phyloP scores from a whole-genome alignment of 2,797 vertebrate genomes.

The Thaleichthys pacificus region DNA sequence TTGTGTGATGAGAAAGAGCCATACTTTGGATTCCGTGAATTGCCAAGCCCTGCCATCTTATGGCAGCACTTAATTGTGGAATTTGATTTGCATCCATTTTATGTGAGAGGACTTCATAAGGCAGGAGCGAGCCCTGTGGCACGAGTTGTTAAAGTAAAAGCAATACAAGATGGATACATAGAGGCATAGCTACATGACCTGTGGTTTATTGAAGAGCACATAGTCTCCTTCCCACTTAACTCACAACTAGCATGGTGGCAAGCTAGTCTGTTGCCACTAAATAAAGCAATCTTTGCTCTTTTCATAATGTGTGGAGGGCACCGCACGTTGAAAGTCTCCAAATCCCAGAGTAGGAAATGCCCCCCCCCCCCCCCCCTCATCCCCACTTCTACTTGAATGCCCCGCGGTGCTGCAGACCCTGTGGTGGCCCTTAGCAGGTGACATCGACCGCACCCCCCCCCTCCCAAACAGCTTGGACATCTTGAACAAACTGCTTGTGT shows the following conservation, averaged over 20 bases:
- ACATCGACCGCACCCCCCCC: not conserved
- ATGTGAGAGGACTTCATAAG: constrained; percentile 42
- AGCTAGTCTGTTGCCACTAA: constrained; percentile 24
- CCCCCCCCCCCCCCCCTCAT: not conserved
- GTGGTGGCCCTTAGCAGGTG: not conserved
- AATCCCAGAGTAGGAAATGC: not conserved
- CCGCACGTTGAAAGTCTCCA: not conserved
- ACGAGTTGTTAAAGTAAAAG: constrained; percentile 3
- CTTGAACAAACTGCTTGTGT: no score
- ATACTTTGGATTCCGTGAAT: constrained; percentile 26
- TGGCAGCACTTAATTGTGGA: constrained; percentile 37
- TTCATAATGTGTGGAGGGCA: not conserved
- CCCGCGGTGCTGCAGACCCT: not conserved
- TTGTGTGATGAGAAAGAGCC: constrained; percentile 17
- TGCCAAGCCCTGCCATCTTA: not conserved
- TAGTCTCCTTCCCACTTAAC: constrained; percentile 24
- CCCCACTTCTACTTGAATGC: not conserved
- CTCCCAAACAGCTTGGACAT: not conserved
- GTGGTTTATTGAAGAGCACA: constrained; percentile 34
- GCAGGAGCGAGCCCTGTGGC: not conserved
- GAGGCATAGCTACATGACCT: constrained; percentile 16
- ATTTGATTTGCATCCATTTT: constrained; percentile 39
- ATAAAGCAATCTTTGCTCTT: no score
- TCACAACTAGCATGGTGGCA: constrained; percentile 22
- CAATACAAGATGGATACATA: not conserved